Conservation (phyloP, 2,113 vertebrate genomes). For the Canis aureus region DNA sequence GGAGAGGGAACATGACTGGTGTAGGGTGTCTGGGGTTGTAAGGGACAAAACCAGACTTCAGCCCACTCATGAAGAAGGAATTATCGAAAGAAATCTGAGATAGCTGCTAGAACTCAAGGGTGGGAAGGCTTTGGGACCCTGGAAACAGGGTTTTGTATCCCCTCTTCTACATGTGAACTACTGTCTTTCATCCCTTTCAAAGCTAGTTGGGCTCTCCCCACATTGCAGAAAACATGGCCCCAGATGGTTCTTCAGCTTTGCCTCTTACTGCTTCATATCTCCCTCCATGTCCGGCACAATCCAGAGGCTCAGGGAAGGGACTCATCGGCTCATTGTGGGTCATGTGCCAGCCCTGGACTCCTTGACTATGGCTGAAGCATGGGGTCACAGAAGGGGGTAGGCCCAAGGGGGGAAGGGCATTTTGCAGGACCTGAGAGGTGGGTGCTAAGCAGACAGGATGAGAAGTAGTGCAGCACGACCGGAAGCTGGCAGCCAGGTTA, state of each 20-base stretch:
- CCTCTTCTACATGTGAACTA: too few relatives aligned
- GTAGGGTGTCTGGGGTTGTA: fast-evolving
- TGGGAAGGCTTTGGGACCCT: fast-evolving
- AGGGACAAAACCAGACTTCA: not conserved
- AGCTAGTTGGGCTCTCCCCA: not conserved
- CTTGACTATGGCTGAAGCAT: not conserved
- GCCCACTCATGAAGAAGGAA: not conserved
- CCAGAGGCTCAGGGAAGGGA: not conserved
- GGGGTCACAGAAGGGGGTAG: not conserved
- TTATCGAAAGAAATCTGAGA: not conserved
- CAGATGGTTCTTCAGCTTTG: fast-evolving
- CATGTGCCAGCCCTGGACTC: not conserved
- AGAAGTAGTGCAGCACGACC: fast-evolving
- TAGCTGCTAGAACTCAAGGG: not conserved
- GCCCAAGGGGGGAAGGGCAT: too few relatives aligned
- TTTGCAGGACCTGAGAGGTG: not conserved
- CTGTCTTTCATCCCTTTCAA: not conserved
- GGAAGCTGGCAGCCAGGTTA: fast-evolving
- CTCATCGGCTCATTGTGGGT: too few relatives aligned
- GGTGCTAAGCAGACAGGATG: not conserved
- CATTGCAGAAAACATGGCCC: not conserved
- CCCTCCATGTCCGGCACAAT: not conserved
- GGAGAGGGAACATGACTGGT: not conserved
- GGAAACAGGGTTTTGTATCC: not conserved
- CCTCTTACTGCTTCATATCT: not conserved